Evolutionary conservation across 1,140 invertebrate genomes (phyloP), one percentile per base, ranked within the genome.

Genomic region (Metopolophium dirhodum): DNA sequence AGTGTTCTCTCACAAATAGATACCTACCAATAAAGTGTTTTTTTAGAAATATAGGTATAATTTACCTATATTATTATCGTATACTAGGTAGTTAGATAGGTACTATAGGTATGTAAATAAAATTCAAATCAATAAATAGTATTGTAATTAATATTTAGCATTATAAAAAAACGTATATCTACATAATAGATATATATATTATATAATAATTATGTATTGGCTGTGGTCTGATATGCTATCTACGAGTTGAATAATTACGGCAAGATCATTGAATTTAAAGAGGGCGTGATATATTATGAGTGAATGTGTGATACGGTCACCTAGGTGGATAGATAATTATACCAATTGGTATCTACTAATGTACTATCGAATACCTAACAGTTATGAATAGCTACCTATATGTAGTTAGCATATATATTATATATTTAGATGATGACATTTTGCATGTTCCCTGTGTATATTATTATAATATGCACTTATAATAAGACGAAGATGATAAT

Each of bases 201-300:
- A 54, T 8, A 88, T 51, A 30, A 88, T 57, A 57, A 23, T 88
- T 86, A 45, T 86, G 49, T 49, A 41, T 68, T 47, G 89, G 89
- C 89, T 90, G 89, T 68, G 89, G 89, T 68, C 54, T 90, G 89
- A 68, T 90, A 90, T 68, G 89, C 89, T 90, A 90, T 90, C 45
- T 90, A 68, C 89, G 1, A 20, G 3, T 41, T 26, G 41, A 86
- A 86, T 47, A 20, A 49, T 30, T 37, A 37, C 20, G 35, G 7
- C 6, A 88, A 88, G 49, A 83, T 37, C 1, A 83, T 37, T 37
- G 22, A 37, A 83, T 83, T 83, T n/a, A 18, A 83, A 83, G 7
- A 83, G 18, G 20, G 35, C 7, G 8, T 35, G 68, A 20, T n/a
- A 23, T 83, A 20, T 37, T 37, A 37, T 37, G 37, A 37, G 37